Base-by-base conservation (phyloP, 1,140 invertebrate species). In the Hypothenemus hampei region DNA sequence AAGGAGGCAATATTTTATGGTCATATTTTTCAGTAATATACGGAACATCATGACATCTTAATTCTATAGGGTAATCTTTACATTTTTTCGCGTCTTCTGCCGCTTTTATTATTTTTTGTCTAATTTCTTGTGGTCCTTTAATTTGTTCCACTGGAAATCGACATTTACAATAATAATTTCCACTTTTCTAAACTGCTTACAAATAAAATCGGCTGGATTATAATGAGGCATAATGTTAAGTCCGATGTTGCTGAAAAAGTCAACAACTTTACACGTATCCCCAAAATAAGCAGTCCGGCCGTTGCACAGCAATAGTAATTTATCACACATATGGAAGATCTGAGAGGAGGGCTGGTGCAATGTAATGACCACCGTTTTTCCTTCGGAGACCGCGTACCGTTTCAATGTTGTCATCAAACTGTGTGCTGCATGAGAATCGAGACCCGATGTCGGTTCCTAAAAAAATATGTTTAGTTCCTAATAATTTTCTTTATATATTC, bases 261-360 rank as follows among this genome's bases (percentile, higher is more conserved):
- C 79, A 16, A 89, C 80, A 41, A 90, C 85, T 67, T 85, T 82
- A 47, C 79, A 74, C n/a, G 82, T 81, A 55, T 84, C 77, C 2
- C 89, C 89, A 69, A 87, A 90, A 68, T 89, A 92, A 1, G 86
- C 87, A 23, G 87, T 85, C 65, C 86, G 79, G 31, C 89, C 88
- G 55, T 83, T 80, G 63, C 83, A 85, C 10, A 92, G 72, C 18
- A 91, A 71, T n/a, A 91, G 71, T 37, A 91, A 72, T 68, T 85
- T 86, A 72, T 87, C 87, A 67, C 91, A 91, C 77, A 88, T 85
- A 72, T 89, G 85, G 70, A 92, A 93, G 71, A 92, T 90, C 71
- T 90, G 86, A 37, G 88, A 91, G 24, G 88, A 91, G 0, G 89
- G 89, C 69, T 93, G 89, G 71, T 93, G 89, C 8, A 92, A 84